Evolutionary conservation across 2,113 vertebrate genomes (phyloP), one percentile per base, ranked within the genome.

Genomic region (Pollachius pollachius): DNA sequence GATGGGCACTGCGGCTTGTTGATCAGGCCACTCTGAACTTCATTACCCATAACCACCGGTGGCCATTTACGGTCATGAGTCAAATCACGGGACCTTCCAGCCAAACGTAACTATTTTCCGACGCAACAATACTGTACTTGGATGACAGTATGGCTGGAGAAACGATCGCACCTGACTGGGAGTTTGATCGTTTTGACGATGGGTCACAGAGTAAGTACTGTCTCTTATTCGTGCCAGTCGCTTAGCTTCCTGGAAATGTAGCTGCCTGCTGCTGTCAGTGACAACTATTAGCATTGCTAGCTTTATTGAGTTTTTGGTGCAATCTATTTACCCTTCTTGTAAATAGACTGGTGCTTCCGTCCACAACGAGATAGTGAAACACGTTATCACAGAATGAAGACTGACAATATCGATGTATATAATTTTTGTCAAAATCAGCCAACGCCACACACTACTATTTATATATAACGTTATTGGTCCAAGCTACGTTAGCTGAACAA

Each of bases 111-210:
- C 30, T 63, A 60, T 18, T 79, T 75, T 64, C 18, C 82, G 52
- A 57, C 64, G 41, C 16, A 19, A 18, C 34, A 64, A n/a, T n/a
- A 48, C 19, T 58, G 57, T 65, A 71, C 58, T 1, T 19, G 11
- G 57, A 2, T 19, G 61, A 1, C 59, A 77, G 1, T 57, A 96
- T 97, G 95, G 95, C 95, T 59, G 92, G 94, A 72, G 96, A 98
- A 84, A 93, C 92, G 2, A 89, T 96, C 4, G 94, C 96, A 5
- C 94, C 94, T 12, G 96, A 97, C 76, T 98, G 97, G 97, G 95
- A 98, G 73, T 97, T 98, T 87, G 97, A 97, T 83, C 96, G 96
- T 71, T 94, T 98, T 69, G 97, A 99, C 71, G 96, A 98, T 80
- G 96, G 97, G 67, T 98, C 97, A n/a, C 95, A 96, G 80, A 99